These are phyloP conservation scores for Orchesella flavescens DNA, from an alignment of 2,888 invertebrate genomes.

Conservation along the genomic window DNA sequence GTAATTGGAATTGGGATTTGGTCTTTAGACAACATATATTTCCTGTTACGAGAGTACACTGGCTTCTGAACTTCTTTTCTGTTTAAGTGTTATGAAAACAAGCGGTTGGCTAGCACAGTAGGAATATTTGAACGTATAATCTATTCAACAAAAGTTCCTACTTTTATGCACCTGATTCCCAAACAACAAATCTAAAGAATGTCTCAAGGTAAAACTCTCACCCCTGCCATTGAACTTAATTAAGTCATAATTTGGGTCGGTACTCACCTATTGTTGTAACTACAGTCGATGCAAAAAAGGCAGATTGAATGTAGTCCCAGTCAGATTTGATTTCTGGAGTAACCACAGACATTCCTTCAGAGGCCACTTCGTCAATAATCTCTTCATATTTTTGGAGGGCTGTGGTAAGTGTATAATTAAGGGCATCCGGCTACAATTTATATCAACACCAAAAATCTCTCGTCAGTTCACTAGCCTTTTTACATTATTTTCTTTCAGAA, in stretches of 20 bases:
- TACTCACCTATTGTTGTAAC: constrained; percentile 89
- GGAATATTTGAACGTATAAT: too few relatives aligned
- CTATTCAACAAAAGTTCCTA: too few relatives aligned
- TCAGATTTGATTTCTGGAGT: constrained; percentile 73
- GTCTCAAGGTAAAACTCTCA: too few relatives aligned
- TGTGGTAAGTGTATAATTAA: constrained; percentile 71
- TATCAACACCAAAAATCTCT: background rate
- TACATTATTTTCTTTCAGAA: background rate
- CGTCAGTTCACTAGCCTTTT: background rate
- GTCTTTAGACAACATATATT: too few relatives aligned
- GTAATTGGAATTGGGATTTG: too few relatives aligned
- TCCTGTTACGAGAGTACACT: too few relatives aligned
- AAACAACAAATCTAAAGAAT: too few relatives aligned
- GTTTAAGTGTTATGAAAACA: too few relatives aligned
- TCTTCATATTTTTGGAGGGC: constrained; percentile 74
- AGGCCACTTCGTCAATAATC: constrained; percentile 83
- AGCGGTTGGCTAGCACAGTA: too few relatives aligned
- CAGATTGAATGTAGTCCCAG: constrained; percentile 88
- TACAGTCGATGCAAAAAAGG: constrained; percentile 92
- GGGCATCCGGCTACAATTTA: constrained; percentile 57
- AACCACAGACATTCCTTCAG: constrained; percentile 78
- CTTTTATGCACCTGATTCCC: too few relatives aligned
- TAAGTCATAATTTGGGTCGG: background rate
- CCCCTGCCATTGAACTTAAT: background rate
- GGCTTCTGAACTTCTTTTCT: too few relatives aligned